phyloP scores from a whole-genome alignment of 2,797 vertebrate species.

The Gastrophryne carolinensis region DNA sequence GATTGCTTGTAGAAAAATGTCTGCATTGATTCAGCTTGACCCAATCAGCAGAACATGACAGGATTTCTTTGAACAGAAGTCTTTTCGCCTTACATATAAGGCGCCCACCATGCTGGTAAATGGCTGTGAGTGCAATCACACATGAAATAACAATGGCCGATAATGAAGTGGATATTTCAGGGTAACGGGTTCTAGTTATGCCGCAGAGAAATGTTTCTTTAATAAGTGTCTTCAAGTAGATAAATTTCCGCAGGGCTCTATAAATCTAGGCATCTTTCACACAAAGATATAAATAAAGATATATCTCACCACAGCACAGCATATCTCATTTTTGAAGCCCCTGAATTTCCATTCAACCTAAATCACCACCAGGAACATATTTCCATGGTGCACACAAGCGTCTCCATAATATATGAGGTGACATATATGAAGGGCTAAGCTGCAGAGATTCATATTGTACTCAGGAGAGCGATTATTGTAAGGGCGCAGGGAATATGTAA shows the following conservation, averaged over 20 bases:
- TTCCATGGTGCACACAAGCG: slow-evolving; percentile 5
- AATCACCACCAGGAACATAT: slow-evolving; percentile 37
- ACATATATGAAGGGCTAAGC: slow-evolving; percentile 1
- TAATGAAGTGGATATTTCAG: slow-evolving; percentile 8
- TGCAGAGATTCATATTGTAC: slow-evolving; percentile 6
- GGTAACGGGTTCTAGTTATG: slow-evolving; percentile 1
- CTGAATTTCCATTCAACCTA: slow-evolving; percentile 17
- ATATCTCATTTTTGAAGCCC: slow-evolving; percentile 19
- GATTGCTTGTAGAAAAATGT: slow-evolving; percentile 17
- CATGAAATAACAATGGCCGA: slow-evolving; percentile 32
- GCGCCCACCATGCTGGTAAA: slow-evolving; percentile 15
- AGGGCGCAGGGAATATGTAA: background rate
- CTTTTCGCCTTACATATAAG: slow-evolving; percentile 7
- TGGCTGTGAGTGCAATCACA: slow-evolving; percentile 30
- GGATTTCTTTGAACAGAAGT: slow-evolving; percentile 17
- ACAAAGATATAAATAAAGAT: slow-evolving; percentile 27
- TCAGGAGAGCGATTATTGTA: background rate
- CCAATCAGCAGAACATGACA: slow-evolving; percentile 39
- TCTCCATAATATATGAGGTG: slow-evolving; percentile 28
- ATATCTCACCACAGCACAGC: slow-evolving; percentile 1
- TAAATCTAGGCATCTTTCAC: slow-evolving; percentile 31
- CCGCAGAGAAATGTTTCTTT: slow-evolving; percentile 6
- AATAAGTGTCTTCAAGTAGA: slow-evolving; percentile 24
- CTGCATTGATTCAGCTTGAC: slow-evolving; percentile 13
- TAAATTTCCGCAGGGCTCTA: slow-evolving; percentile 7